phyloP scores from a whole-genome alignment of 2,888 invertebrate species.

The Troides helena region DNA sequence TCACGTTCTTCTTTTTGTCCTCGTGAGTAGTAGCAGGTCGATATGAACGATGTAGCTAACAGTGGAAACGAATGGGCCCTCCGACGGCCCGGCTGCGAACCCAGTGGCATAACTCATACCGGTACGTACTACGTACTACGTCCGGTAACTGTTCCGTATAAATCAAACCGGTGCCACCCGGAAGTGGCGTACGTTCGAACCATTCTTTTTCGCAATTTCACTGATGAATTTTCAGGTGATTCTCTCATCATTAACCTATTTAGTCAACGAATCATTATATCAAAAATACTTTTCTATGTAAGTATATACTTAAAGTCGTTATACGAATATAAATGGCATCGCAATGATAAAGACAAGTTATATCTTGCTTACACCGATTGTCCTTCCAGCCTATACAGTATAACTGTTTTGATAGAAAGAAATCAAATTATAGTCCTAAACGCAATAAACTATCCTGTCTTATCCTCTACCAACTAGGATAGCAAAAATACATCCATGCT shows the following conservation, averaged over 20 bases:
- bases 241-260: neutral
- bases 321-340: too few relatives aligned
- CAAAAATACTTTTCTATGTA: neutral
- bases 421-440: too few relatives aligned
- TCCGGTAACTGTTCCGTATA: slow-evolving; percentile 5
- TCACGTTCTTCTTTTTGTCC: neutral
- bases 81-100: neutral
- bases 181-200: neutral
- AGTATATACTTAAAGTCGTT: too few relatives aligned
- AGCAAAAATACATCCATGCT: too few relatives aligned
- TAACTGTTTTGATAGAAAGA: too few relatives aligned
- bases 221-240: neutral
- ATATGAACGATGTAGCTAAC: neutral
- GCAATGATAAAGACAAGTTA: too few relatives aligned
- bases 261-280: neutral
- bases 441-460: too few relatives aligned
- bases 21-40: neutral
- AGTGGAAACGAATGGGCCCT: neutral
- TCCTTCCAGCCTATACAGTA: too few relatives aligned
- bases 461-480: too few relatives aligned
- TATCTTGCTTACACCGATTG: too few relatives aligned
- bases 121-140: neutral
- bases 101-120: slow-evolving; percentile 8
- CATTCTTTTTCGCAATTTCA: neutral
- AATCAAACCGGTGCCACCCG: slow-evolving; percentile 5